Evolutionary conservation across 2,113 vertebrate genomes (phyloP).

Genomic region (Oncorhynchus masou): DNA sequence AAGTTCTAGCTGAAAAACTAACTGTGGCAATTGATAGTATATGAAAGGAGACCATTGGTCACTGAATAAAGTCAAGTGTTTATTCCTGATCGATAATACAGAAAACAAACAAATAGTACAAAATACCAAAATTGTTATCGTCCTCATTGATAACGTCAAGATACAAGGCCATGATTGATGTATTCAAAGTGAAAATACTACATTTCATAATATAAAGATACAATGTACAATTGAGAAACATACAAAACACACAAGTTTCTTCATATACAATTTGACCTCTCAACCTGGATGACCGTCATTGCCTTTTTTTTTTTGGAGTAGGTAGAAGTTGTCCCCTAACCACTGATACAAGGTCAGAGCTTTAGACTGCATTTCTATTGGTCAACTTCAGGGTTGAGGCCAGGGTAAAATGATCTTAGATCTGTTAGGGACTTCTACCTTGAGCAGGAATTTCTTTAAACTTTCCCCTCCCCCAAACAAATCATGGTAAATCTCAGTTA

Average conservation of each 20-base stretch:
- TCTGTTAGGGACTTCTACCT: no score
- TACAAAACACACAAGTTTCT: constrained; percentile 55
- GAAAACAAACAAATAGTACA: constrained; percentile 61
- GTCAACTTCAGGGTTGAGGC: no score
- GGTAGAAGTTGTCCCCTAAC: no score
- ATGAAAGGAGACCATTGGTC: not conserved
- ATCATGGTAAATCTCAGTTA: not conserved
- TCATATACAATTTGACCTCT: constrained; percentile 24
- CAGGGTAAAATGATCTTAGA: no score
- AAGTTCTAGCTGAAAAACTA: no score
- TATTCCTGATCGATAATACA: constrained; percentile 48
- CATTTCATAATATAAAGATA: constrained; percentile 44
- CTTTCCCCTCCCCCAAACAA: not conserved
- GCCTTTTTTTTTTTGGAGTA: not conserved
- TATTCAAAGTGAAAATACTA: constrained; percentile 31
- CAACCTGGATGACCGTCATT: not conserved
- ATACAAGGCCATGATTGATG: constrained; percentile 25
- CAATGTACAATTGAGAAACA: constrained; percentile 37
- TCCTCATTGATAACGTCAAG: constrained; percentile 28
- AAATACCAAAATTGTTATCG: constrained; percentile 52
- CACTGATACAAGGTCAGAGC: no score
- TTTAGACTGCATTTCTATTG: no score
- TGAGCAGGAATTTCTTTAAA: no score
- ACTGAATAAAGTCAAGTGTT: constrained; percentile 24
- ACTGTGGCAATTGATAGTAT: no score